Conservation (phyloP, 2,113 vertebrate species). For the Dolichallabes microphthalmus region DNA sequence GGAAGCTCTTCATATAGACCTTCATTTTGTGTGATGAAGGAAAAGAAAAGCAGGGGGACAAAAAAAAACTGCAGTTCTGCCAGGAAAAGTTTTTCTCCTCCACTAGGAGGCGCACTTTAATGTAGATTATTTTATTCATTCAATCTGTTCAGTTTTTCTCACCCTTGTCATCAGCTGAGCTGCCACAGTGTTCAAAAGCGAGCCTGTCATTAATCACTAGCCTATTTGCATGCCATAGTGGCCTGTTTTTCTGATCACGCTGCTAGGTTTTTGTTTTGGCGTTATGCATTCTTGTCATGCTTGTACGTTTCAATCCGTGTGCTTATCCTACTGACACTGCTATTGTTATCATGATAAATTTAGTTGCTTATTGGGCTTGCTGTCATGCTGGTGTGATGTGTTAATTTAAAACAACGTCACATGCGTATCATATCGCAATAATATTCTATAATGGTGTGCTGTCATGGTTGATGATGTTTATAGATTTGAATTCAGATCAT, state of each 20-base stretch:
- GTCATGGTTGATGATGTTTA: background rate
- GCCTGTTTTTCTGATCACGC: background rate
- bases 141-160: background rate
- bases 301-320: background rate
- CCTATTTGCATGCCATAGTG: background rate
- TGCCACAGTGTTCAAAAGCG: background rate
- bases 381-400: background rate
- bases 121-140: background rate
- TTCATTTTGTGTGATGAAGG: background rate
- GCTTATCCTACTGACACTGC: background rate
- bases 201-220: background rate
- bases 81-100: background rate
- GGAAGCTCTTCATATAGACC: background rate
- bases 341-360: background rate
- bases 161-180: conserved; percentile 1
- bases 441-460: background rate
- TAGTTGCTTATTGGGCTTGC: background rate
- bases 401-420: no score
- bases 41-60: background rate
- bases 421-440: background rate
- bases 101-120: conserved; percentile 5
- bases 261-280: background rate
- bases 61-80: background rate
- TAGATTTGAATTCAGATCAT: background rate
- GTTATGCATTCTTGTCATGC: background rate